Conservation (phyloP, 2,888 invertebrate species). For the Lithophane leautieri region DNA sequence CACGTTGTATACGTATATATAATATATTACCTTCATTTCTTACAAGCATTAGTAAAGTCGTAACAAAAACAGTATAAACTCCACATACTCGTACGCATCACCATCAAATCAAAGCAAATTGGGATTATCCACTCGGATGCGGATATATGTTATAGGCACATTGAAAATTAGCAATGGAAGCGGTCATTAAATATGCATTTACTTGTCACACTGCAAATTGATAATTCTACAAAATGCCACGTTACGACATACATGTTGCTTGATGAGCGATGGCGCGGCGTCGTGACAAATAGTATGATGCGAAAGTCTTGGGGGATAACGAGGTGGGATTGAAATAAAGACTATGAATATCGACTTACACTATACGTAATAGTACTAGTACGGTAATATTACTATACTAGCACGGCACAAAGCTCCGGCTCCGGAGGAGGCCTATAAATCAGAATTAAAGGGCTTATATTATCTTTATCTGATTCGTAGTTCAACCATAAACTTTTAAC, state of each 20-base stretch:
- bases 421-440: too few species aligned
- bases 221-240: slow-evolving; percentile 57
- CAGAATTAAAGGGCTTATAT: too few species aligned
- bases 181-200: slow-evolving; percentile 60
- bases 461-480: too few species aligned
- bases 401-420: too few species aligned
- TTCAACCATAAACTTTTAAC: too few species aligned
- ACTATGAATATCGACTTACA: not conserved
- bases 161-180: slow-evolving; percentile 62
- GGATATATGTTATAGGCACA: slow-evolving; percentile 28
- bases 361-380: too few species aligned
- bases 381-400: too few species aligned
- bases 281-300: slow-evolving; percentile 19
- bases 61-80: slow-evolving; percentile 36
- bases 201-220: slow-evolving; percentile 59
- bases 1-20: too few species aligned
- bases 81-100: not conserved
- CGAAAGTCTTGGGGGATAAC: slow-evolving; percentile 18
- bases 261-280: slow-evolving; percentile 38
- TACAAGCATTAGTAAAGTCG: slow-evolving; percentile 1
- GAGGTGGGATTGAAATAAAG: not conserved
- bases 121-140: slow-evolving; percentile 41
- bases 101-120: slow-evolving; percentile 26
- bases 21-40: not conserved
- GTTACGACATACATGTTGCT: slow-evolving; percentile 38